Evolutionary conservation across 2,113 vertebrate species (phyloP), one percentile per base, ranked within the genome.

Genomic region (Axis porcinus): DNA sequence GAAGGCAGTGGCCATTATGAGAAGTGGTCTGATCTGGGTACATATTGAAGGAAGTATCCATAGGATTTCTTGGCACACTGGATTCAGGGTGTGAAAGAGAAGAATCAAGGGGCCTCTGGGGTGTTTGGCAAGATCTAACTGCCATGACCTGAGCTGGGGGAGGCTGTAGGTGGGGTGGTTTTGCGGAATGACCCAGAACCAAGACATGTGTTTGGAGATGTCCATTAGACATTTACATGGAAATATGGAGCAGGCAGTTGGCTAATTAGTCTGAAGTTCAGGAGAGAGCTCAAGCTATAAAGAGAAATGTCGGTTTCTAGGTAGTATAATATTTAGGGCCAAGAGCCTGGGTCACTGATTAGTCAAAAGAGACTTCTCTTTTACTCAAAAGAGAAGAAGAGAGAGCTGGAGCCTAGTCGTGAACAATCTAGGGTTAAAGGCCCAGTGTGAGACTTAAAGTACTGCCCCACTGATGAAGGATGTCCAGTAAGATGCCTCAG

Each of bases 291-390:
- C 45, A n/a, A 91, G 21, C 30, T 58, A 19, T 45, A 96, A n/a
- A 74, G n/a, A 95, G 50, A 97, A 58, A 55, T 62, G 57, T 28
- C 60, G 27, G 55, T 91, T 97, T 95, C 64, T 10, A 87, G 79
- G 52, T 85, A 23, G 58, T n/a, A 50, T 55, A 23, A 54, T n/a
- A 50, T 60, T 84, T 45, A 94, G 43, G 67, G 36, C 55, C 36
- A 84, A 60, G 78, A 95, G 52, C 6, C 4, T 87, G 86, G 60
- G 14, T 70, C 92, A 5, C 21, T 67, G 54, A 36, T 90, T 43
- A 91, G 40, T n/a, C n/a, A n/a, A n/a, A n/a, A n/a, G n/a, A n/a
- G n/a, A n/a, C n/a, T n/a, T n/a, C n/a, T n/a, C n/a, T n/a, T n/a
- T n/a, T n/a, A n/a, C n/a, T n/a, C 36, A 10, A 55, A 12, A 74